These are phyloP conservation scores for Naja naja DNA, from an alignment of 2,113 vertebrate species.

Conservation along the genomic window DNA sequence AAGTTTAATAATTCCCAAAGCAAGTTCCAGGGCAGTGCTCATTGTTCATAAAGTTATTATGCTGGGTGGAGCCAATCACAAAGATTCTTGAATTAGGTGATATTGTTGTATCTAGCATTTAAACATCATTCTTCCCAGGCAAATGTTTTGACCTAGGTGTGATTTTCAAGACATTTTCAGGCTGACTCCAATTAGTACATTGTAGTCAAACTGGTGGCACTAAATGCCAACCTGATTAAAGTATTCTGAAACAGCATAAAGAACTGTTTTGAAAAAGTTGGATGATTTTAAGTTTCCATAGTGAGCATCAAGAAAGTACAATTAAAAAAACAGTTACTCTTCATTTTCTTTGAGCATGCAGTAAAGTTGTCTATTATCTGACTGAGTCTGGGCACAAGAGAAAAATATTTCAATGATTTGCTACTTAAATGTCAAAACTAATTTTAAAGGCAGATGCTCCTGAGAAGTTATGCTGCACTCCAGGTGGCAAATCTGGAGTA, in stretches of 20 bases:
- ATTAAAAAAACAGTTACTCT: not conserved
- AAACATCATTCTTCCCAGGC: not conserved
- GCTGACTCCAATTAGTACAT: not conserved
- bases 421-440: not conserved
- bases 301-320: too few species aligned
- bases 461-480: not conserved
- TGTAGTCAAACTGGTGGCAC: not conserved
- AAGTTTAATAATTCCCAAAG: not conserved
- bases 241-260: not conserved
- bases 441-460: not conserved
- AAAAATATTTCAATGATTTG: not conserved
- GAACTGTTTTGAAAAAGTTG: not conserved
- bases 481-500: not conserved
- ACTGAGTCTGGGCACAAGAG: not conserved
- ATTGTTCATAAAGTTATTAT: not conserved
- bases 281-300: not conserved
- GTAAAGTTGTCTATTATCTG: not conserved
- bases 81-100: not conserved
- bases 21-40: not conserved
- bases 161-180: not conserved
- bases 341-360: not conserved
- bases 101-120: not conserved
- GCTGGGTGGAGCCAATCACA: not conserved
- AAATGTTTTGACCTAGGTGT: not conserved
- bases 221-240: not conserved